phyloP scores from a whole-genome alignment of 2,113 vertebrate genomes.

The Ibidorhyncha struthersii region DNA sequence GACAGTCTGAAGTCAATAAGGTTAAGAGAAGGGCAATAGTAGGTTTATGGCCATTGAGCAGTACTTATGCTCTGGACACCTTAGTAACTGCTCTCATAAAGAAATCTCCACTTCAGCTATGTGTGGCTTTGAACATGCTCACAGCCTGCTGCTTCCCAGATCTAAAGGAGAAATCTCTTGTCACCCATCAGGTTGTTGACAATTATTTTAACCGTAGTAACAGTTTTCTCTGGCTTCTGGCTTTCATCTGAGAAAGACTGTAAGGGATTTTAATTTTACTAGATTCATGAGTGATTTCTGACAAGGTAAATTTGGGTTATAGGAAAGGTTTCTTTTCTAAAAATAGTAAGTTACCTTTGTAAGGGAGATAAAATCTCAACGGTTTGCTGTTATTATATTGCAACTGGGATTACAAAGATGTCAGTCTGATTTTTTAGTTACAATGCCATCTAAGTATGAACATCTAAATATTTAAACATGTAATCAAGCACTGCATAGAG shows the following conservation, averaged over 20 bases:
- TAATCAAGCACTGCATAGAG: not conserved
- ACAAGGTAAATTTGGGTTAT: not conserved
- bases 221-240: not conserved
- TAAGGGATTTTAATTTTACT: not conserved
- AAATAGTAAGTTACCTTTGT: not conserved
- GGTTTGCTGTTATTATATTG: not conserved
- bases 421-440: not conserved
- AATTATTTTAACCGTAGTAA: slow-evolving; percentile 20
- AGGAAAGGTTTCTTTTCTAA: not conserved
- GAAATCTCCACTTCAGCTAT: not conserved
- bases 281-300: not conserved
- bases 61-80: not conserved
- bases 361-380: not conserved
- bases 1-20: not conserved
- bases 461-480: not conserved
- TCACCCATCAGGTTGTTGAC: not conserved
- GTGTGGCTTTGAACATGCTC: slow-evolving; percentile 33
- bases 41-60: not conserved
- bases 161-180: not conserved
- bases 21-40: not conserved
- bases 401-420: not conserved
- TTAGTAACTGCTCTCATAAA: slow-evolving; percentile 16
- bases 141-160: not conserved
- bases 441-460: not conserved
- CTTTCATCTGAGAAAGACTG: not conserved